A percentile compares a stretch with the other conserved stretches of the same genome.
Evolutionary conservation across 1,140 invertebrate genomes (phyloP).

Genomic region (Diuraphis noxia): DNA sequence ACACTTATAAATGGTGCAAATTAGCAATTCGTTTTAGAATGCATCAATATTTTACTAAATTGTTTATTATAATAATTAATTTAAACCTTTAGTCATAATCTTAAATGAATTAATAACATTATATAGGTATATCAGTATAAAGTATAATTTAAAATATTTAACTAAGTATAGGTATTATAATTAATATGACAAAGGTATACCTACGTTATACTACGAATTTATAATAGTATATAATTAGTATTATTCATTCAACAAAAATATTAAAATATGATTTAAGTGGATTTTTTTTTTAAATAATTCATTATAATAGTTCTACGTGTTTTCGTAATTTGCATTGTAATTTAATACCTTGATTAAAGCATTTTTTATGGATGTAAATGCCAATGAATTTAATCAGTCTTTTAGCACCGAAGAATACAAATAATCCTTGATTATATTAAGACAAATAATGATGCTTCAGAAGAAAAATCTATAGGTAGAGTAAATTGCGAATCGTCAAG

Average conservation of each 20-base stretch:
- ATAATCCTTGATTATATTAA: neutral
- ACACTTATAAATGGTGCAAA: neutral
- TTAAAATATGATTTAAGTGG: neutral
- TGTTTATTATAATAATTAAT: neutral
- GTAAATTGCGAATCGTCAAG: neutral
- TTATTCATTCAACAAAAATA: neutral
- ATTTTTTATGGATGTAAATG: neutral
- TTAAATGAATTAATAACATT: neutral
- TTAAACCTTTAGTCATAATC: neutral
- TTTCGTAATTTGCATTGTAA: neutral
- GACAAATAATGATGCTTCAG: neutral
- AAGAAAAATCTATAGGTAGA: neutral
- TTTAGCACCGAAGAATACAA: neutral
- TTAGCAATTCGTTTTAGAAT: neutral
- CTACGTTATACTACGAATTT: neutral
- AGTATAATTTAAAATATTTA: neutral
- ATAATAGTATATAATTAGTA: neutral
- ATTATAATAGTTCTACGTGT: neutral
- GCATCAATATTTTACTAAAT: neutral
- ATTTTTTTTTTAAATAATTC: neutral
- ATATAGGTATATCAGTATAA: neutral
- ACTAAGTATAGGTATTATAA: neutral
- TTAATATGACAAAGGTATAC: neutral
- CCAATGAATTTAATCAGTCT: neutral
- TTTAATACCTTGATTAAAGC: neutral